phyloP scores from a whole-genome alignment of 2,888 invertebrate species.

The Leptarthrus brevirostris region DNA sequence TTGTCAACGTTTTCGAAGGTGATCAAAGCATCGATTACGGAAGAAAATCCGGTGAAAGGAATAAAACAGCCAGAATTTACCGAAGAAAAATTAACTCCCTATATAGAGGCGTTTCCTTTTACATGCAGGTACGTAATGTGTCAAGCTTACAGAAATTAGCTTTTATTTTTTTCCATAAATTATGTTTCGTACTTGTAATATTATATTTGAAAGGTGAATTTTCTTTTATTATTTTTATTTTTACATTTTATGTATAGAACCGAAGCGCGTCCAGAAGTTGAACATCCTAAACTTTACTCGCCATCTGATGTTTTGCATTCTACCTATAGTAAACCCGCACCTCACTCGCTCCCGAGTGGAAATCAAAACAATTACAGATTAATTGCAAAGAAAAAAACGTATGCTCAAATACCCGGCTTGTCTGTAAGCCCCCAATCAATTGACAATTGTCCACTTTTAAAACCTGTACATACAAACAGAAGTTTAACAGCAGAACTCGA shows the following conservation, averaged over 20 bases:
- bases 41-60: too few relatives aligned
- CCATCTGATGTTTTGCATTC: conserved; percentile 60
- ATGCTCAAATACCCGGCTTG: conserved; percentile 83
- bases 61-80: conserved; percentile 19
- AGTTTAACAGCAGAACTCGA: background rate
- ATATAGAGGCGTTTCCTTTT: background rate
- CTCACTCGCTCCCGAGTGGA: conserved; percentile 49
- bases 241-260: too few relatives aligned
- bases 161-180: too few relatives aligned
- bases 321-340: too few relatives aligned
- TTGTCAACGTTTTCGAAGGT: conserved; percentile 71
- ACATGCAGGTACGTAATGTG: conserved; percentile 13
- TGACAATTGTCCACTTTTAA: conserved; percentile 28
- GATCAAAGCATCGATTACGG: conserved; percentile 59
- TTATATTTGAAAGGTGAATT: too few relatives aligned
- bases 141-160: too few relatives aligned
- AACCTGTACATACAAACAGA: conserved; percentile 2
- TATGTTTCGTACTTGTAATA: too few relatives aligned
- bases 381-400: conserved; percentile 76
- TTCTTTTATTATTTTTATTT: too few relatives aligned
- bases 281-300: conserved; percentile 64
- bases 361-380: conserved; percentile 73
- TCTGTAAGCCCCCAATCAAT: conserved; percentile 53
- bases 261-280: too few relatives aligned
- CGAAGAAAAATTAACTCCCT: background rate